A percentile compares a stretch with the other conserved stretches of the same genome.
These are phyloP conservation scores for Zaprionus obscuricornis DNA, from an alignment of 2,888 invertebrate species.

Conservation along the genomic window DNA sequence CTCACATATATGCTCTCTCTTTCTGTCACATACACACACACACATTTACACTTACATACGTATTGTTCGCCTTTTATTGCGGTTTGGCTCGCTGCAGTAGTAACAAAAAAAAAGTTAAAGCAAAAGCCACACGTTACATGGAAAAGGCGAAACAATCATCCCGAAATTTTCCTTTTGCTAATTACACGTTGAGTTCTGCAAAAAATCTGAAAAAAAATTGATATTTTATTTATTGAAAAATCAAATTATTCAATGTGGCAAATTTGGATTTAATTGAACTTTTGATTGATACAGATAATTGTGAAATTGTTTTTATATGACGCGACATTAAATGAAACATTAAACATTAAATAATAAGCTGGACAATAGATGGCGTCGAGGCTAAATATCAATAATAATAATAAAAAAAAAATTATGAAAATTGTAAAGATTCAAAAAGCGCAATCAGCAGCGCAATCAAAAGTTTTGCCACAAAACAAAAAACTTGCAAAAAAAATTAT, in stretches of 20 bases:
- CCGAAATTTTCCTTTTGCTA: constrained; percentile 17
- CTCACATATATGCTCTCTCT: neutral
- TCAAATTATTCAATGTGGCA: constrained; percentile 9
- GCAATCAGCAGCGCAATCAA: too few relatives aligned
- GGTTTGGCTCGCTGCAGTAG: neutral
- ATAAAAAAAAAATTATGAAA: too few relatives aligned
- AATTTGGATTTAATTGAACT: constrained; percentile 11
- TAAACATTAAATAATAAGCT: too few relatives aligned
- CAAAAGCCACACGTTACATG: neutral
- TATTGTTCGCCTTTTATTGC: constrained; percentile 17
- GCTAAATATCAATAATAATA: too few relatives aligned
- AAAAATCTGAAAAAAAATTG: too few relatives aligned
- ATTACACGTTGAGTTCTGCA: constrained; percentile 13
- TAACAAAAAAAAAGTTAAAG: neutral
- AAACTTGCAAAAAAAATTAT: too few relatives aligned
- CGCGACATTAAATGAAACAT: neutral
- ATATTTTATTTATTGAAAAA: constrained; percentile 15
- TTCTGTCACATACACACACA: neutral
- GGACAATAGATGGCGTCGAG: too few relatives aligned
- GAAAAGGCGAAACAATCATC: constrained; percentile 11
- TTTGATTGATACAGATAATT: constrained; percentile 4
- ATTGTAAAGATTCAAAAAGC: too few relatives aligned
- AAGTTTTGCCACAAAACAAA: too few relatives aligned
- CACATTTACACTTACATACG: neutral
- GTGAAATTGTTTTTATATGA: neutral